phyloP scores from a whole-genome alignment of 2,888 invertebrate species.

The Lampropteryx suffumata region DNA sequence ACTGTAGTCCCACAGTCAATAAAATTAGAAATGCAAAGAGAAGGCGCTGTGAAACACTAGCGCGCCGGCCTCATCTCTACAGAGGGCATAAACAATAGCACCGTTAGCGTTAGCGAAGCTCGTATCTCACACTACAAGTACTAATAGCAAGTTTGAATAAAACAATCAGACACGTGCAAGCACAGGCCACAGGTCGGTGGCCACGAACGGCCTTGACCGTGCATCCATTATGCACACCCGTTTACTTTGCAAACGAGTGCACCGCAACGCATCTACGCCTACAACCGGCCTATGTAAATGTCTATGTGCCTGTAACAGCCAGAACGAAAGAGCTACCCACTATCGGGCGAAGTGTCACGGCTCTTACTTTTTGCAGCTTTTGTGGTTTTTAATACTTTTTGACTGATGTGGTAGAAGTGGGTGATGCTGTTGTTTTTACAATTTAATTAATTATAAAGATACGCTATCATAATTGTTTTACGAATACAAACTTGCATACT shows the following conservation, averaged over 20 bases:
- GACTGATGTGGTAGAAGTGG: too few species aligned
- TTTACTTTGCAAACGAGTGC: slow-evolving; percentile 77
- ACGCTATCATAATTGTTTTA: too few species aligned
- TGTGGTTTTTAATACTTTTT: not conserved
- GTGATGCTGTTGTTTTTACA: too few species aligned
- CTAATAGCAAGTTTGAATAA: slow-evolving; percentile 45
- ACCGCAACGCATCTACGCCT: slow-evolving; percentile 65
- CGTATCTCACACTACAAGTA: slow-evolving; percentile 16
- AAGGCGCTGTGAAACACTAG: not conserved
- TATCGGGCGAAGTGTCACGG: slow-evolving; percentile 18
- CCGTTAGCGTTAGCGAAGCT: slow-evolving; percentile 24
- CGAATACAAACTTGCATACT: too few species aligned
- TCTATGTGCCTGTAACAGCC: slow-evolving; percentile 35
- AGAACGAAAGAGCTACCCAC: slow-evolving; percentile 40
- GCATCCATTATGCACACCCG: slow-evolving; percentile 77
- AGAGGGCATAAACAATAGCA: slow-evolving; percentile 14
- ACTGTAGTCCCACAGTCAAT: not conserved
- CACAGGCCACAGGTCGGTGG: slow-evolving; percentile 60
- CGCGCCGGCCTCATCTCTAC: slow-evolving; percentile 1
- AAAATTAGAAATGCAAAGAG: slow-evolving; percentile 9
- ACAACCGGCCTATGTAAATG: slow-evolving; percentile 45
- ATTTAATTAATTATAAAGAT: too few species aligned
- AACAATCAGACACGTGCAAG: slow-evolving; percentile 72
- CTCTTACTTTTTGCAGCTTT: too few species aligned
- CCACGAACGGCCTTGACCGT: slow-evolving; percentile 75